phyloP scores from a whole-genome alignment of 2,888 invertebrate genomes.

The Thecophora atra region DNA sequence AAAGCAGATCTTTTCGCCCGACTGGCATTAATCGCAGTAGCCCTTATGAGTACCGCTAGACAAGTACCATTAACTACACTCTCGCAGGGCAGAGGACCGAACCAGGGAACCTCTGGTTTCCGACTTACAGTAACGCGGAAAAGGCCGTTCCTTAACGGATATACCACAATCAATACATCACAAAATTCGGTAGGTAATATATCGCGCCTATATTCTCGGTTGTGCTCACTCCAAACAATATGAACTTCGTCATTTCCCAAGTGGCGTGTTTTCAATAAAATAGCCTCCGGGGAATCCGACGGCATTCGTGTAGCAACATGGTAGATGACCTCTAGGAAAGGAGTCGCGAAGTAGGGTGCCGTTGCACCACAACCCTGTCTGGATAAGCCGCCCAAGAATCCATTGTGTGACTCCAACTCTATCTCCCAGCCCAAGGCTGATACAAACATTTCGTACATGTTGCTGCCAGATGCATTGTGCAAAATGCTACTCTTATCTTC shows the following conservation, averaged over 20 bases:
- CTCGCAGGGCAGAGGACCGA: constrained; percentile 96
- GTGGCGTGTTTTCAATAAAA: constrained; percentile 92
- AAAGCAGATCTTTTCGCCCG: constrained; percentile 89
- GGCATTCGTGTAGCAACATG: constrained; percentile 99
- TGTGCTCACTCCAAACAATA: constrained; percentile 99
- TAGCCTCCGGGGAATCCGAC: constrained; percentile 85
- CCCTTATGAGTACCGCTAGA: constrained; percentile 85
- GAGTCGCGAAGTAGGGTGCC: constrained; percentile 94
- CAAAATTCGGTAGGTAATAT: constrained; percentile 99
- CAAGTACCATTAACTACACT: constrained; percentile 71
- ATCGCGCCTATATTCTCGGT: constrained; percentile 92
- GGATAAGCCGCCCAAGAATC: constrained; percentile 93
- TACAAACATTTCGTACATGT: constrained; percentile 87
- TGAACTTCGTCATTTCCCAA: constrained; percentile 98
- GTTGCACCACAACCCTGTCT: constrained; percentile 90
- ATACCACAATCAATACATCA: constrained; percentile 96
- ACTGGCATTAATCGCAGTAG: constrained; percentile 92
- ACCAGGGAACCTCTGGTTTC: constrained; percentile 90
- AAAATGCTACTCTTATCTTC: constrained; percentile 94
- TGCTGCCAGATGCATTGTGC: constrained; percentile 88
- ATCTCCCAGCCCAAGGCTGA: constrained; percentile 77
- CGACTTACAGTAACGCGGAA: constrained; percentile 89
- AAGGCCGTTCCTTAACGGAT: constrained; percentile 87
- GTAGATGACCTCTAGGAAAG: constrained; percentile 91
- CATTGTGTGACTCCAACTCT: constrained; percentile 92